phyloP scores from a whole-genome alignment of 2,888 invertebrate genomes.

The Lysandra coridon region DNA sequence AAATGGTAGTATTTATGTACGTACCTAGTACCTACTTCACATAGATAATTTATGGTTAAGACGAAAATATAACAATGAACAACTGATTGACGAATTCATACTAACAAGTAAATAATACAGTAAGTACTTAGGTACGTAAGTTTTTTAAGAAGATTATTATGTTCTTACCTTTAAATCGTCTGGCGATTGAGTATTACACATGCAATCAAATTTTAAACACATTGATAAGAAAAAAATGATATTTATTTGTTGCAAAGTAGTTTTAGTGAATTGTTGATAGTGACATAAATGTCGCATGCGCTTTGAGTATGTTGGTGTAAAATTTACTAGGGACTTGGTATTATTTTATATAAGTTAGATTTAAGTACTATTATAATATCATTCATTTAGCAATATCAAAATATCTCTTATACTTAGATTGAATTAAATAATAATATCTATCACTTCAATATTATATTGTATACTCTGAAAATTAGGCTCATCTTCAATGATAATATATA shows the following conservation, averaged over 20 bases:
- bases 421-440: no score
- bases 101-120: not conserved
- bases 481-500: not conserved
- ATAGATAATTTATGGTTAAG: not conserved
- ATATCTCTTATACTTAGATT: no score
- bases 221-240: slow-evolving; percentile 4
- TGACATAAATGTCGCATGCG: slow-evolving; percentile 35
- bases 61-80: slow-evolving; percentile 4
- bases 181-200: slow-evolving; percentile 19
- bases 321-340: not conserved
- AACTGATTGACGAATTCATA: not conserved
- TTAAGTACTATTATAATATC: no score
- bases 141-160: not conserved
- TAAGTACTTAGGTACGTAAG: not conserved
- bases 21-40: no score
- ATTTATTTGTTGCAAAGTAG: slow-evolving; percentile 5
- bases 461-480: not conserved
- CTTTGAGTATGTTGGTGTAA: not conserved
- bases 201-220: slow-evolving; percentile 29
- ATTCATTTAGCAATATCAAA: no score
- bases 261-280: slow-evolving; percentile 1
- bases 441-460: no score
- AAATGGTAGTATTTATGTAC: no score
- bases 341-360: not conserved
- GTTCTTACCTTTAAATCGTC: slow-evolving; percentile 23